Conservation (phyloP, 2,888 invertebrate species). For the Polyommatus icarus region DNA sequence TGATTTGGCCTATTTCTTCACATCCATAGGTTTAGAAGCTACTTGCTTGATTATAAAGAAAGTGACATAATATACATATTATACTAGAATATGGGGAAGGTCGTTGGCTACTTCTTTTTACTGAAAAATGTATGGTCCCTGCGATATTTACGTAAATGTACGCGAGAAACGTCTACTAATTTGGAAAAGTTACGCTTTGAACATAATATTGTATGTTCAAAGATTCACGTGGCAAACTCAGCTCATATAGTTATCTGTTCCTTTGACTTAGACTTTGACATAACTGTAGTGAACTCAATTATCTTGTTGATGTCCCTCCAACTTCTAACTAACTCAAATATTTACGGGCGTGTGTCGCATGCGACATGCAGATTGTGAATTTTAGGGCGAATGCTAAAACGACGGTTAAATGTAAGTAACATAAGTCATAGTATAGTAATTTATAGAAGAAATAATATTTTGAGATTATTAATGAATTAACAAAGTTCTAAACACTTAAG, state of each 20-base stretch:
- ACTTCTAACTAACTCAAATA: slow-evolving; percentile 16
- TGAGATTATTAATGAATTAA: too few species aligned
- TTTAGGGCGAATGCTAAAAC: not conserved
- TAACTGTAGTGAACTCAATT: slow-evolving; percentile 22
- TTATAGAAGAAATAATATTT: too few species aligned
- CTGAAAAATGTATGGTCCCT: too few species aligned
- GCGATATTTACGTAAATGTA: too few species aligned
- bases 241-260: slow-evolving; percentile 21
- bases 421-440: too few species aligned
- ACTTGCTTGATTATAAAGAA: not conserved
- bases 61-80: not conserved
- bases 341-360: not conserved
- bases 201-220: not conserved
- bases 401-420: not conserved
- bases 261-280: slow-evolving; percentile 19
- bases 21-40: not conserved
- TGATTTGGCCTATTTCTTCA: not conserved
- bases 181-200: not conserved
- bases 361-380: not conserved
- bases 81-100: not conserved
- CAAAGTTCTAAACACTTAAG: too few species aligned
- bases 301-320: slow-evolving; percentile 1
- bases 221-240: slow-evolving; percentile 20
- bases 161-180: not conserved
- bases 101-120: not conserved